Evolutionary conservation across 2,888 invertebrate genomes (phyloP), one percentile per base, ranked within the genome.

Genomic region (Brachyptera putata): DNA sequence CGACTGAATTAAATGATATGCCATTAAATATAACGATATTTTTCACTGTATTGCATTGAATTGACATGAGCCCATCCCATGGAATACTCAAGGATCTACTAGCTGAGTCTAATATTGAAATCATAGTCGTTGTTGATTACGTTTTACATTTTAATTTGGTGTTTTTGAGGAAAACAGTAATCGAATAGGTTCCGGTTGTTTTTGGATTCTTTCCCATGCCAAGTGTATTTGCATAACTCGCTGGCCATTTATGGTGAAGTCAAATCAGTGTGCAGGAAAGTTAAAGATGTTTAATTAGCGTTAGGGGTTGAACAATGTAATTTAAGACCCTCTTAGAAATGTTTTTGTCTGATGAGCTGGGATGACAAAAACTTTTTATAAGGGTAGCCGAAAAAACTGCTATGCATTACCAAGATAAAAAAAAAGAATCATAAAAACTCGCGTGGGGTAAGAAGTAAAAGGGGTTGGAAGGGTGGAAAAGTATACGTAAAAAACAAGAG

Each of bases 401-500:
- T 58, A 43, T 58, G 46, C 61, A 58, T 61, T 48, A 24, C 56
- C 37, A 43, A 36, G 58, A 59, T 59, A 59, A 62, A 58, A 61
- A n/a, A 62, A 55, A 26, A 56, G 37, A 41, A 43, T 22, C 56
- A 58, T 49, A 59, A 62, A 62, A 62, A 62, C 59, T 56, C 50
- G 58, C 58, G 56, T 37, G 59, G 58, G 58, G 58, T 57, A 43
- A 48, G 34, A 43, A 57, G 25, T 9, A 39, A 43, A 43, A 48
- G 59, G 56, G 58, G 41, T n/a, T 41, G 48, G 26, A 59, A 41
- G 56, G 49, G 49, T 39, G 50, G 26, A 59, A 58, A 46, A 30
- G 53, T 37, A 56, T 16, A 21, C 13, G 55, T 41, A 73, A 73
- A 74, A 74, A 74, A 73, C 73, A 74, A 73, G 71, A 72, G 72